Evolutionary conservation across 2,888 invertebrate genomes (phyloP).

Genomic region (Caenorhabditis sinica): DNA sequence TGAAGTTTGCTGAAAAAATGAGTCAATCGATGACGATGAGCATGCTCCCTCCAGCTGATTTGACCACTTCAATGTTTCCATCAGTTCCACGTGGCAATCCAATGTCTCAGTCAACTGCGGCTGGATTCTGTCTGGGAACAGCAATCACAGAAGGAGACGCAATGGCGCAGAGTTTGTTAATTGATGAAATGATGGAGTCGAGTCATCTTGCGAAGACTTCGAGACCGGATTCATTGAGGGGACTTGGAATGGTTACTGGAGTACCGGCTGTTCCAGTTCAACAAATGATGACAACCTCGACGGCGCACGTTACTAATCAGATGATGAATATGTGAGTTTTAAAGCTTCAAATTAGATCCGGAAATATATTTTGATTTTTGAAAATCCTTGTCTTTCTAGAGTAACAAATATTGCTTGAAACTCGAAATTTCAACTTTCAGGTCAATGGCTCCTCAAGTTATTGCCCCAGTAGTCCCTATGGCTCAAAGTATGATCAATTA

Average conservation of each 20-base stretch:
- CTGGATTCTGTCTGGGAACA: slow-evolving; percentile 73
- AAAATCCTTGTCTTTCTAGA: background rate
- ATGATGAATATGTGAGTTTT: slow-evolving; percentile 47
- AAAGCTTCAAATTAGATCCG: background rate
- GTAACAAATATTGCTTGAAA: background rate
- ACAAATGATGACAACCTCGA: slow-evolving; percentile 6
- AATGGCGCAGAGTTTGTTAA: slow-evolving; percentile 74
- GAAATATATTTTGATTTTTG: background rate
- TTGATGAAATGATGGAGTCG: slow-evolving; percentile 73
- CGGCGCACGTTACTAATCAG: slow-evolving; percentile 17
- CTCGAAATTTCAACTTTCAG: slow-evolving; percentile 2
- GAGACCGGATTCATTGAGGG: slow-evolving; percentile 67
- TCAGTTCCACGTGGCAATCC: slow-evolving; percentile 84
- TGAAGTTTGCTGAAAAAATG: slow-evolving; percentile 87
- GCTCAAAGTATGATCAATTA: slow-evolving; percentile 71
- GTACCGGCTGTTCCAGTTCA: background rate
- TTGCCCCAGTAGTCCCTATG: slow-evolving; percentile 67
- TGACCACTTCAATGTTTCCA: slow-evolving; percentile 70
- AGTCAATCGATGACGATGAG: slow-evolving; percentile 87
- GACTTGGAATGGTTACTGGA: slow-evolving; percentile 16
- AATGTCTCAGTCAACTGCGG: slow-evolving; percentile 81
- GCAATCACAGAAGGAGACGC: slow-evolving; percentile 58
- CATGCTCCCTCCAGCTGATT: slow-evolving; percentile 69
- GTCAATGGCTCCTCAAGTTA: slow-evolving; percentile 72
- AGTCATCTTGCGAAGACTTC: slow-evolving; percentile 75